phyloP scores from a whole-genome alignment of 1,140 invertebrate genomes.

The Trachelipus rathkii region DNA sequence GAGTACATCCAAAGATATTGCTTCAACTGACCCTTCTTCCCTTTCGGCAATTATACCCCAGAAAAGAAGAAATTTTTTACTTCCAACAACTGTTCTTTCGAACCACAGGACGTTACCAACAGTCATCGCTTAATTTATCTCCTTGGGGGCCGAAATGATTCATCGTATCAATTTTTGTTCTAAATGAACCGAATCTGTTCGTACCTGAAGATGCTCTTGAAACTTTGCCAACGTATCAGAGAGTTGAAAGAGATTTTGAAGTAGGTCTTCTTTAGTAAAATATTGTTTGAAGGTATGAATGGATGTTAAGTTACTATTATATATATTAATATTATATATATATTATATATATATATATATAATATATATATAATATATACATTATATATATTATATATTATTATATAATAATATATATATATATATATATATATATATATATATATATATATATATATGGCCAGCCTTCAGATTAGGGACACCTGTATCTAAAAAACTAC shows the following conservation, averaged over 20 bases:
- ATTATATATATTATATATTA: not conserved
- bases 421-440: no score
- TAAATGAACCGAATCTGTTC: not conserved
- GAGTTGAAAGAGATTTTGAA: not conserved
- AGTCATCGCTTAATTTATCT: not conserved
- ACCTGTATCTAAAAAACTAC: no score
- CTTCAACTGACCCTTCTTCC: not conserved
- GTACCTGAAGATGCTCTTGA: not conserved
- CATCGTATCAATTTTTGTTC: not conserved
- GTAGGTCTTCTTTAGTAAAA: not conserved
- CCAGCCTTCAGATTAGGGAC: no score
- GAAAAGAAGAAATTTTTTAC: not conserved
- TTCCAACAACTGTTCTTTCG: not conserved
- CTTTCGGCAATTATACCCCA: not conserved
- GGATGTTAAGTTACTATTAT: not conserved
- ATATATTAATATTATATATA: not conserved
- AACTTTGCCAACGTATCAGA: not conserved
- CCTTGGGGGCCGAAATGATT: not conserved
- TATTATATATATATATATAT: not conserved
- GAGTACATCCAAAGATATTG: not conserved
- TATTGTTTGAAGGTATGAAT: not conserved
- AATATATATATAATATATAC: not conserved
- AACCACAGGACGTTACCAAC: not conserved
- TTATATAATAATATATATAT: not conserved
- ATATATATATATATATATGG: no score